phyloP scores from a whole-genome alignment of 1,140 invertebrate genomes.

The Dendroctonus valens region DNA sequence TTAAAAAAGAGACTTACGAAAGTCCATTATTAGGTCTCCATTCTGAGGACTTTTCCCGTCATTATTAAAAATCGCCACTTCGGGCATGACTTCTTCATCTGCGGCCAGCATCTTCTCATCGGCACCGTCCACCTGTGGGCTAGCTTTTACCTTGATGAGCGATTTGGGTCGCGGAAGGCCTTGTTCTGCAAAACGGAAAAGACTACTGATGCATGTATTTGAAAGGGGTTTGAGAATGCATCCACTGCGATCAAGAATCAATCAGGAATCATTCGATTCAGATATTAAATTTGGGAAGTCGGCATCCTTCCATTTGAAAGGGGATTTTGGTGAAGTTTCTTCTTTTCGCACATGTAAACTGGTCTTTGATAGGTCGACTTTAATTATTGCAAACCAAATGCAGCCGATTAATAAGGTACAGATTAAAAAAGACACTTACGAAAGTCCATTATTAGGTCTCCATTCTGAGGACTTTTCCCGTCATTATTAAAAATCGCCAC shows the following conservation, averaged over 20 bases:
- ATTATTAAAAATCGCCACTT: constrained; percentile 67
- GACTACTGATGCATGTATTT: background rate
- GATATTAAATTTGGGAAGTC: background rate
- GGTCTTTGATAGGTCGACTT: background rate
- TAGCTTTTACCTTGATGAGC: constrained; percentile 36
- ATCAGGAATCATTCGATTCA: too few species aligned
- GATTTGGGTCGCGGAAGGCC: constrained; percentile 47
- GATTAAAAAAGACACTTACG: too few species aligned
- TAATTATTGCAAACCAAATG: too few species aligned
- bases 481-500: constrained; percentile 70
- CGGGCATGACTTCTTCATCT: constrained; percentile 58
- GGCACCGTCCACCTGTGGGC: constrained; percentile 54
- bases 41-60: constrained; percentile 62
- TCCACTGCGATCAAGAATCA: constrained; percentile 2
- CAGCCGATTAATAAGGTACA: too few species aligned
- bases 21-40: constrained; percentile 83
- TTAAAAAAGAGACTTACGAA: too few species aligned
- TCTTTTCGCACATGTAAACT: background rate
- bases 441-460: constrained; percentile 82
- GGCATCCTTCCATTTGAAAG: background rate
- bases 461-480: constrained; percentile 62
- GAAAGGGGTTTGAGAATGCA: constrained; percentile 7
- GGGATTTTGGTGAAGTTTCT: background rate
- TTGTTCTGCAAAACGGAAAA: constrained; percentile 48
- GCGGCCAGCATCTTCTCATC: constrained; percentile 67